phyloP scores from a whole-genome alignment of 2,888 invertebrate genomes.

The Philonicus albiceps region DNA sequence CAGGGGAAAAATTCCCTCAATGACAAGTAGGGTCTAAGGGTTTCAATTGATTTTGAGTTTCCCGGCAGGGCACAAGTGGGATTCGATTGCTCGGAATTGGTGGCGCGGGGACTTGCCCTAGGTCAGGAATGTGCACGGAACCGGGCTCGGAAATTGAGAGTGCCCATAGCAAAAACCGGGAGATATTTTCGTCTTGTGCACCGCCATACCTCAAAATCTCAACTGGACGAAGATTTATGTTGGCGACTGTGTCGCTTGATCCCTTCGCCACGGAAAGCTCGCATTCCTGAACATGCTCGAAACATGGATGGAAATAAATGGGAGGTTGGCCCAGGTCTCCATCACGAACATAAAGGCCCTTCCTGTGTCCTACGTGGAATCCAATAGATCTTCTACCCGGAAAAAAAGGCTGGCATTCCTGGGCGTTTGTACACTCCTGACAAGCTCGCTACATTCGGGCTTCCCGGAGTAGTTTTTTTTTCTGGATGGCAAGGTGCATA shows the following conservation, averaged over 20 bases:
- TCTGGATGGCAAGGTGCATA: neutral
- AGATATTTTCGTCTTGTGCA: slow-evolving; percentile 32
- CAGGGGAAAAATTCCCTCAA: neutral
- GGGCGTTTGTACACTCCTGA: slow-evolving; percentile 30
- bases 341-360: slow-evolving; percentile 35
- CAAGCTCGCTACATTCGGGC: slow-evolving; percentile 20
- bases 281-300: slow-evolving; percentile 27
- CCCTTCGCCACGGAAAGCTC: slow-evolving; percentile 31
- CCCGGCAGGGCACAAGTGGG: neutral
- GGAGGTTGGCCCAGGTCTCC: neutral
- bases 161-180: slow-evolving; percentile 19
- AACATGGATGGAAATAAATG: slow-evolving; percentile 33
- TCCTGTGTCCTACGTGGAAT: slow-evolving; percentile 34
- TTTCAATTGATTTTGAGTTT: slow-evolving; percentile 40
- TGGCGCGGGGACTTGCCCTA: neutral
- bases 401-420: neutral
- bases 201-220: slow-evolving; percentile 23
- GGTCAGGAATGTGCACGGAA: slow-evolving; percentile 10
- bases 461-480: neutral
- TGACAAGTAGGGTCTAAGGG: slow-evolving; percentile 21
- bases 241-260: slow-evolving; percentile 38
- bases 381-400: slow-evolving; percentile 15
- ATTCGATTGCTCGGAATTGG: slow-evolving; percentile 38
- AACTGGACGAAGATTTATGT: slow-evolving; percentile 36
- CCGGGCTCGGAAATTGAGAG: slow-evolving; percentile 10